Evolutionary conservation across 2,888 invertebrate genomes (phyloP), one percentile per base, ranked within the genome.

Genomic region (Unio pictorum): DNA sequence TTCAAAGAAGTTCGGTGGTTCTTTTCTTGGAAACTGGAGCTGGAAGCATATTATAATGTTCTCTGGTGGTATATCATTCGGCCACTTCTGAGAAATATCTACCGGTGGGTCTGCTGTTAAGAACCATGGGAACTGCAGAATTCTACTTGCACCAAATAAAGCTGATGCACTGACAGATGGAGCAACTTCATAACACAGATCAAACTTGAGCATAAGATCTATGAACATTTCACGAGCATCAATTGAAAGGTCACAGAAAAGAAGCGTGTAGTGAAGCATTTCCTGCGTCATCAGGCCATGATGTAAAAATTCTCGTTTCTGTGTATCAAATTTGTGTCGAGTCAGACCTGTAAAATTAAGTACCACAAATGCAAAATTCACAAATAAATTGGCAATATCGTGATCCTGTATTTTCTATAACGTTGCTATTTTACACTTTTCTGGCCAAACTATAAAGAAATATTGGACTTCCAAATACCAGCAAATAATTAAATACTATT

Each of bases 71-170:
- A 77, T 73, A 71, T 65, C 65, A 15, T 68, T 64, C 30, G 84
- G 83, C 87, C 87, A 87, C 59, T 76, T 75, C 26, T 64, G 62
- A 6, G 66, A 68, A 62, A 85, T 73, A 56, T 79, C 76, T n/a
- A 60, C 60, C 18, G 86, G 85, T 15, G 69, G 67, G 8, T 78
- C 79, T 26, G 76, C 69, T 3, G 82, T 77, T 28, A 86, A 80
- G 64, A 86, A 86, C 87, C 87, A 87, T 55, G 87, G 87, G 69
- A 86, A 87, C 70, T 81, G 83, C n/a, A 86, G 73, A 55, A 85
- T 76, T 5, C 80, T 68, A 56, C 78, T 66, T 1, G 83, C 81
- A 2, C 80, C 82, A 20, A 82, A 66, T 6, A 81, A 75, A 17
- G 74, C 77, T 0, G 80, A 81, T 20, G 81, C 71, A 23, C 74